A percentile compares a stretch with the other conserved stretches of the same genome.
These are phyloP conservation scores for Periplaneta americana DNA, from an alignment of 1,140 invertebrate species.

Conservation along the genomic window DNA sequence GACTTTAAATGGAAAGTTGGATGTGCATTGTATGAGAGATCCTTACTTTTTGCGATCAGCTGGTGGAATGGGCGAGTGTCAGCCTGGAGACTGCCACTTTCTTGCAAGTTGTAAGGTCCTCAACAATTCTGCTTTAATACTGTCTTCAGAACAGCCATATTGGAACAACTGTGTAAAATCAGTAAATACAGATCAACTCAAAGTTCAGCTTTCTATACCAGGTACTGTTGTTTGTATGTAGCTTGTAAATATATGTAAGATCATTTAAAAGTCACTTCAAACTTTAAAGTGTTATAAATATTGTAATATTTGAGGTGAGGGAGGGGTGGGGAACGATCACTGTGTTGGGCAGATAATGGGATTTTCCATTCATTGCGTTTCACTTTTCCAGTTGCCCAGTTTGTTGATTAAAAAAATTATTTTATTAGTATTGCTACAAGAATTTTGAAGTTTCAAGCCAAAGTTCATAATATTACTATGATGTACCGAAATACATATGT, in stretches of 20 bases:
- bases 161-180: slow-evolving; percentile 19
- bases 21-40: slow-evolving; percentile 38
- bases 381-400: no score
- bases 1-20: slow-evolving; percentile 36
- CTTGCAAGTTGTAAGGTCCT: slow-evolving; percentile 36
- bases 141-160: slow-evolving; percentile 31
- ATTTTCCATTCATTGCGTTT: no score
- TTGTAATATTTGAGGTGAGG: no score
- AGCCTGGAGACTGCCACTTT: slow-evolving; percentile 36
- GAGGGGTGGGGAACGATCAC: background rate
- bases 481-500: no score
- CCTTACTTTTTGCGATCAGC: slow-evolving; percentile 42
- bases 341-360: no score
- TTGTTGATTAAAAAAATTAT: no score
- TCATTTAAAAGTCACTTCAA: no score
- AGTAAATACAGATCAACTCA: background rate
- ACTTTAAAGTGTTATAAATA: no score
- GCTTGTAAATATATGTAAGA: background rate
- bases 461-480: no score
- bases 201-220: background rate
- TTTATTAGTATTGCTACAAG: no score
- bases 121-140: slow-evolving; percentile 33
- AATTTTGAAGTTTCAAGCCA: no score
- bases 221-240: background rate
- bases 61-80: slow-evolving; percentile 42